Evolutionary conservation across 2,113 vertebrate genomes (phyloP).

Genomic region (Stictonetta naevosa): DNA sequence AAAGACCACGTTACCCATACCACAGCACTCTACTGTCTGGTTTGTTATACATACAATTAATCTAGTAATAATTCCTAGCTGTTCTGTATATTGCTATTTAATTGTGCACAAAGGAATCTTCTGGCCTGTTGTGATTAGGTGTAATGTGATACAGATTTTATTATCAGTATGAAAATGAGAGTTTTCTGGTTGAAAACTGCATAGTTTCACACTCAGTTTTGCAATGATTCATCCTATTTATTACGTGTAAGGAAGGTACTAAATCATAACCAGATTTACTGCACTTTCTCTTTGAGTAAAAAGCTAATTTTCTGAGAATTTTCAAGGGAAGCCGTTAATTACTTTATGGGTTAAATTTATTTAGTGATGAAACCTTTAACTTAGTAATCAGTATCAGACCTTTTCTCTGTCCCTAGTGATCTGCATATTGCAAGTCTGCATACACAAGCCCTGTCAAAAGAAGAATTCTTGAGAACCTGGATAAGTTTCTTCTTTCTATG

Average conservation of each 20-base stretch:
- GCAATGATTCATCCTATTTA: neutral
- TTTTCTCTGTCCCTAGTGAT: neutral
- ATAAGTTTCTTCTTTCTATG: neutral
- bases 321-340: neutral
- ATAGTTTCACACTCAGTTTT: neutral
- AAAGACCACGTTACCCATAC: neutral
- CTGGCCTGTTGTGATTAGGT: neutral
- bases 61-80: neutral
- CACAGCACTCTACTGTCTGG: neutral
- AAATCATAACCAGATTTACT: neutral
- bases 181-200: neutral
- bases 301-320: neutral
- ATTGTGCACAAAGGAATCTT: neutral
- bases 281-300: neutral
- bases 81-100: neutral
- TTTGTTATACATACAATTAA: neutral
- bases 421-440: neutral
- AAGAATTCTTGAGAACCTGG: neutral
- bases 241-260: neutral
- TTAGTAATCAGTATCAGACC: neutral
- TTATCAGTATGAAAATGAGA: neutral
- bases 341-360: neutral
- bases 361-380: neutral
- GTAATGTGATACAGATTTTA: neutral
- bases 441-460: neutral